phyloP scores from a whole-genome alignment of 2,888 invertebrate species.

The Dryococelus australis region DNA sequence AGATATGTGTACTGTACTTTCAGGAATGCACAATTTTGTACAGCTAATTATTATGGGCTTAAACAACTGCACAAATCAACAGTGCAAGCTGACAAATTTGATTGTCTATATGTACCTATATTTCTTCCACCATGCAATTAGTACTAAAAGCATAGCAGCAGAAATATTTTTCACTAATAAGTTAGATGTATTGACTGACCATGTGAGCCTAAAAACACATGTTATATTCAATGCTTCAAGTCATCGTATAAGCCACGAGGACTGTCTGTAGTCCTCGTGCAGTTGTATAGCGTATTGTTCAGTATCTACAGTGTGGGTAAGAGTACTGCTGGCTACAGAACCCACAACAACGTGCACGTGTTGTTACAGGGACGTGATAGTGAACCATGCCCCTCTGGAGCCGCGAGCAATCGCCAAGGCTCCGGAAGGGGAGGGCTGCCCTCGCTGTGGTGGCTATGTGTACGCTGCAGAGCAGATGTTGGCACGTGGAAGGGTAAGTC shows the following conservation, averaged over 20 bases:
- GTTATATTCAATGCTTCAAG: background rate
- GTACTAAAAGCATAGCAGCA: background rate
- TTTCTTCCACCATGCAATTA: background rate
- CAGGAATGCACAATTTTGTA: too few species aligned
- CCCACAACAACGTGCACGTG: background rate
- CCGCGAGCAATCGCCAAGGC: slow-evolving; percentile 79
- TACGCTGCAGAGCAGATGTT: slow-evolving; percentile 94
- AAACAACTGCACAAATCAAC: background rate
- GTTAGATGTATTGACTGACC: background rate
- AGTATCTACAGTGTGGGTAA: background rate
- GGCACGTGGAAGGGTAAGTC: slow-evolving; percentile 85
- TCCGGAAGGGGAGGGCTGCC: slow-evolving; percentile 86
- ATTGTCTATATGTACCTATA: background rate
- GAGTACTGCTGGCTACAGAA: too few species aligned
- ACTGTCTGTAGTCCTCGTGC: background rate
- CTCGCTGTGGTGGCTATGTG: slow-evolving; percentile 87
- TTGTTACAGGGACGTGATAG: slow-evolving; percentile 31
- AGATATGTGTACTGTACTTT: too few species aligned
- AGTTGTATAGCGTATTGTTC: background rate
- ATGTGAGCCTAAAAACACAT: background rate
- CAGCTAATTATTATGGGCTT: background rate
- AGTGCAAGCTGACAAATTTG: too few species aligned
- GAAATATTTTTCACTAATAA: background rate
- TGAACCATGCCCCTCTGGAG: slow-evolving; percentile 59
- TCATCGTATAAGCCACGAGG: background rate